phyloP scores from a whole-genome alignment of 2,113 vertebrate genomes.

The Phasianus colchicus region DNA sequence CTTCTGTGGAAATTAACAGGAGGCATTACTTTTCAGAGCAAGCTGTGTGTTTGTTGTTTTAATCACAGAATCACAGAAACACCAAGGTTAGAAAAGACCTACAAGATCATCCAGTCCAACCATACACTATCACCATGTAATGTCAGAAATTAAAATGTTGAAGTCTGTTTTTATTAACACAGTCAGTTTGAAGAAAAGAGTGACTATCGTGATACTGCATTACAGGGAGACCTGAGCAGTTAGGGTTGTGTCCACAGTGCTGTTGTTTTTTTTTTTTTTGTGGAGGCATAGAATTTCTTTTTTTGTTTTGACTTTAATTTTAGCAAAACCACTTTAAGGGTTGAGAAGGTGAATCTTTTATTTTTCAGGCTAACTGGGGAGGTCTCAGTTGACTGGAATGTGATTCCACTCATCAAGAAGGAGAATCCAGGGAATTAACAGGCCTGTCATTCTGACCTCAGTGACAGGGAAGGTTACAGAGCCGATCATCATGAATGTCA shows the following conservation, averaged over 20 bases:
- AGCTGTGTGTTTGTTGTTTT: neutral
- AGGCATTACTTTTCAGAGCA: too few relatives aligned
- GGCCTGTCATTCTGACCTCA: neutral
- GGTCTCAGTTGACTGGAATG: neutral
- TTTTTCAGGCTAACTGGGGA: neutral
- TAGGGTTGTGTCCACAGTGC: neutral
- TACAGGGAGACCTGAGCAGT: neutral
- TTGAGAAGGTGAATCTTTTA: neutral
- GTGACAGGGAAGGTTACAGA: neutral
- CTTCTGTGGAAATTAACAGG: too few relatives aligned
- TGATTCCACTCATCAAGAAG: neutral
- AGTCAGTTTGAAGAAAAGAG: neutral
- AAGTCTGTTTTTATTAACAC: neutral
- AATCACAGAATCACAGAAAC: too few relatives aligned
- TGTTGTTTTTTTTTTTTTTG: neutral
- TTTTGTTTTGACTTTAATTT: neutral
- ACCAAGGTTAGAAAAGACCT: too few relatives aligned
- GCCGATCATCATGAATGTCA: neutral
- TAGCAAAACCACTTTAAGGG: neutral
- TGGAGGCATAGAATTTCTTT: neutral
- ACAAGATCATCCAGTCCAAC: too few relatives aligned
- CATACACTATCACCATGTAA: too few relatives aligned
- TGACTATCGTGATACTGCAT: neutral
- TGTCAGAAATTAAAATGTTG: constrained; percentile 3
- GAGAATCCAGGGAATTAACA: neutral